phyloP scores from a whole-genome alignment of 1,140 invertebrate species.

The Nylanderia fulva region DNA sequence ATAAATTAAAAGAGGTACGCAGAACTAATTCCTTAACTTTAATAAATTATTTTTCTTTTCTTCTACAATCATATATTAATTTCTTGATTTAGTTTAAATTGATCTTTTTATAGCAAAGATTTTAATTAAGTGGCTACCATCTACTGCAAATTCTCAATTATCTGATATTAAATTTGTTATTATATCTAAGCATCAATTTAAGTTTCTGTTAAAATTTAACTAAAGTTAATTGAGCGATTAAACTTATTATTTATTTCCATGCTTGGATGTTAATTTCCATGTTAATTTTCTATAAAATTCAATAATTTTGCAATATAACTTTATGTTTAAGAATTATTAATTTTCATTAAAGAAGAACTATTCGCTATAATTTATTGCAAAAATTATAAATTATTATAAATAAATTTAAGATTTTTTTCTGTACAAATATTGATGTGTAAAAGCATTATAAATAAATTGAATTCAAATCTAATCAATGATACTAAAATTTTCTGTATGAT shows the following conservation, averaged over 20 bases:
- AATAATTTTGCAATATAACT: background rate
- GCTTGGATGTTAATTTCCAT: background rate
- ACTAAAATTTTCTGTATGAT: background rate
- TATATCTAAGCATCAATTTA: conserved; percentile 8
- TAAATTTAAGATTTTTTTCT: conserved; percentile 7
- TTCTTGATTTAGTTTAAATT: background rate
- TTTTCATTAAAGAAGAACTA: conserved; percentile 4
- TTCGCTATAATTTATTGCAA: background rate
- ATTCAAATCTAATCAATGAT: background rate
- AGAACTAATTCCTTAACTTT: background rate
- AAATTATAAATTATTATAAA: background rate
- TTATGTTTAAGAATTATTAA: conserved; percentile 2
- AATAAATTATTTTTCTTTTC: background rate
- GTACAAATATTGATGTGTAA: background rate
- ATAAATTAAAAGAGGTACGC: background rate
- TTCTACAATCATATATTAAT: background rate
- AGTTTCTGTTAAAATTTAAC: background rate
- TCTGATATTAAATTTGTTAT: background rate
- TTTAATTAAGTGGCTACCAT: background rate
- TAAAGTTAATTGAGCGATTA: background rate
- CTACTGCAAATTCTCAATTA: background rate
- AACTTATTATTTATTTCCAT: background rate
- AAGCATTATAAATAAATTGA: background rate
- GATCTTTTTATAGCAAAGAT: background rate
- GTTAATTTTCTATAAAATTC: background rate